These are phyloP conservation scores for Lophius americanus DNA, from an alignment of 2,797 vertebrate species.

Conservation along the genomic window DNA sequence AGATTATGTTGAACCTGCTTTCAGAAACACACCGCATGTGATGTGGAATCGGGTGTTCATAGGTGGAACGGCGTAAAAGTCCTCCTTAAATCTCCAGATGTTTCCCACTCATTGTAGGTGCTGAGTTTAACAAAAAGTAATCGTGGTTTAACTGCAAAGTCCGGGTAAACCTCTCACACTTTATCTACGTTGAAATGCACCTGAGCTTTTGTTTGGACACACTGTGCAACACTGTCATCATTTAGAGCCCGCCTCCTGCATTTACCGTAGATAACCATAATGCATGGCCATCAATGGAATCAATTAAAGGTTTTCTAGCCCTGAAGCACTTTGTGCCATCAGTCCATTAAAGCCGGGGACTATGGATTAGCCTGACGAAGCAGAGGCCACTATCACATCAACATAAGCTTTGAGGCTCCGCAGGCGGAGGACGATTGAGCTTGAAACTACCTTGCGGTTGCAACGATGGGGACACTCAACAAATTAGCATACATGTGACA, in stretches of 20 bases:
- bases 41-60: too few relatives aligned
- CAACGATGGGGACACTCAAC: constrained; percentile 14
- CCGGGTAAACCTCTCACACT: constrained; percentile 2
- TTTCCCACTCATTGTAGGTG: too few relatives aligned
- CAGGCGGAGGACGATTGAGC: constrained; percentile 18
- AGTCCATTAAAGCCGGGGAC: constrained; percentile 65
- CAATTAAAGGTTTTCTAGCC: constrained; percentile 57
- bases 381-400: constrained; percentile 36
- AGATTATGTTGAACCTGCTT: too few relatives aligned
- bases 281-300: constrained; percentile 59
- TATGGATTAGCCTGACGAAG: constrained; percentile 65
- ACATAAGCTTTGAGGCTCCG: constrained; percentile 41
- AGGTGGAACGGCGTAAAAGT: too few relatives aligned
- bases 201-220: constrained; percentile 26
- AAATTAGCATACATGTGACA: constrained; percentile 44
- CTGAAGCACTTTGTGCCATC: constrained; percentile 41
- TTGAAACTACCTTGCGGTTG: constrained; percentile 22
- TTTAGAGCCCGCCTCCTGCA: constrained; percentile 37
- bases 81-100: too few relatives aligned
- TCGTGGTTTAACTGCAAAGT: not conserved
- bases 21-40: too few relatives aligned
- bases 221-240: constrained; percentile 30
- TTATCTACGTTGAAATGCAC: not conserved
- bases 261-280: constrained; percentile 42
- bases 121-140: too few relatives aligned